Evolutionary conservation across 2,888 invertebrate genomes (phyloP).

Genomic region (Mythimna loreyi): DNA sequence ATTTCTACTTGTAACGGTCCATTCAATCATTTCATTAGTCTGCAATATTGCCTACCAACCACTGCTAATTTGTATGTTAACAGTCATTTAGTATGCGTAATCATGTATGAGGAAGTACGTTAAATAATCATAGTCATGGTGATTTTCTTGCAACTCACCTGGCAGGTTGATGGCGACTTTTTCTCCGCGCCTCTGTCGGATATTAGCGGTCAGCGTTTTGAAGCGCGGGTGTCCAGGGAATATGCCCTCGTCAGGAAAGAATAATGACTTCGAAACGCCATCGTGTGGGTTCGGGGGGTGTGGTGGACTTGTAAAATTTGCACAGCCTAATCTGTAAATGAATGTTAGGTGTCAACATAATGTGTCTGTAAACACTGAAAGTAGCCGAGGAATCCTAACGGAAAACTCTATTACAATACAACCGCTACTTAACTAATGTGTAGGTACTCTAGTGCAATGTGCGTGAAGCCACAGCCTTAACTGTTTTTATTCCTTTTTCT

Average conservation of each 20-base stretch:
- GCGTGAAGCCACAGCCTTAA: too few species aligned
- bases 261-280: constrained; percentile 95
- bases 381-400: background rate
- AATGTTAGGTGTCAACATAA: constrained; percentile 7
- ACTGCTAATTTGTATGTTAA: constrained; percentile 16
- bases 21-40: constrained; percentile 23
- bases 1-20: constrained; percentile 5
- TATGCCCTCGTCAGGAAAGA: constrained; percentile 98
- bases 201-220: constrained; percentile 97
- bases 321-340: constrained; percentile 94
- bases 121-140: constrained; percentile 10
- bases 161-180: constrained; percentile 99
- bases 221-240: constrained; percentile 99
- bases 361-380: background rate
- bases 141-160: constrained; percentile 89
- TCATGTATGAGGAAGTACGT: constrained; percentile 10
- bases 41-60: constrained; percentile 3
- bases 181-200: constrained; percentile 97
- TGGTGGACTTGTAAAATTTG: constrained; percentile 96
- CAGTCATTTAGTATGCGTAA: constrained; percentile 23
- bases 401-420: background rate
- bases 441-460: too few species aligned
- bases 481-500: too few species aligned
- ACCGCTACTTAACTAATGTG: too few species aligned
- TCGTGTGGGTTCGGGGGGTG: constrained; percentile 92